Conservation (phyloP, 2,888 invertebrate species). For the Mythimna albipuncta region DNA sequence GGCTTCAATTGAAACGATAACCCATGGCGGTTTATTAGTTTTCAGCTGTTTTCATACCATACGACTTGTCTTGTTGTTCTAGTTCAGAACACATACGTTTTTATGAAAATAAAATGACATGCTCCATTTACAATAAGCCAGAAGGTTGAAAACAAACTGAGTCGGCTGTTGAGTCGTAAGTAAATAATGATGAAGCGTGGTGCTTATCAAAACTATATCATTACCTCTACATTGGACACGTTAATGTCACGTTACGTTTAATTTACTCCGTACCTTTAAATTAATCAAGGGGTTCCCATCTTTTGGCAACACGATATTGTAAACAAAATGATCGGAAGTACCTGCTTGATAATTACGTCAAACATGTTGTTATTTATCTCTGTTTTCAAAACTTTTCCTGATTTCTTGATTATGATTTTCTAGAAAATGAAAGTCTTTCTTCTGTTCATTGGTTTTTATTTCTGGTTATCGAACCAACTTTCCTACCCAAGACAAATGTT, state of each 20-base stretch:
- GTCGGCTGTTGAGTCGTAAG: slow-evolving; percentile 24
- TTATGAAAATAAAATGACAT: slow-evolving; percentile 15
- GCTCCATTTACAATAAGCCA: slow-evolving; percentile 15
- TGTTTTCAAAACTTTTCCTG: not conserved
- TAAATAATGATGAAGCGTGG: slow-evolving; percentile 34
- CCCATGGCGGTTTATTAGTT: slow-evolving; percentile 3
- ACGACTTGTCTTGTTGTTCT: slow-evolving; percentile 6
- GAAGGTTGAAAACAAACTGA: slow-evolving; percentile 33
- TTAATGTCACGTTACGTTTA: not conserved
- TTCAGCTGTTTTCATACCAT: slow-evolving; percentile 19
- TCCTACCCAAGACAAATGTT: no score
- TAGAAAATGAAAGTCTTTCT: not conserved
- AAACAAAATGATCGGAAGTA: not conserved
- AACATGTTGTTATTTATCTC: not conserved
- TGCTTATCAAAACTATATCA: slow-evolving; percentile 41
- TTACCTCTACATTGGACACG: slow-evolving; percentile 4
- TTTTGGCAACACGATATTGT: slow-evolving; percentile 12
- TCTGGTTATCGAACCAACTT: not conserved
- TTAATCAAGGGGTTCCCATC: not conserved
- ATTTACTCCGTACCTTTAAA: not conserved
- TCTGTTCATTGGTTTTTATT: not conserved
- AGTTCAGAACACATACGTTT: slow-evolving; percentile 14
- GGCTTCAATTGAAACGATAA: slow-evolving; percentile 24
- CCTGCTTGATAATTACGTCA: no score
- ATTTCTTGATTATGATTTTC: not conserved